Percentiles rank a stretch among this genome's conserved stretches.
Conservation (phyloP, 2,888 invertebrate species). For the Galeruca laticollis region DNA sequence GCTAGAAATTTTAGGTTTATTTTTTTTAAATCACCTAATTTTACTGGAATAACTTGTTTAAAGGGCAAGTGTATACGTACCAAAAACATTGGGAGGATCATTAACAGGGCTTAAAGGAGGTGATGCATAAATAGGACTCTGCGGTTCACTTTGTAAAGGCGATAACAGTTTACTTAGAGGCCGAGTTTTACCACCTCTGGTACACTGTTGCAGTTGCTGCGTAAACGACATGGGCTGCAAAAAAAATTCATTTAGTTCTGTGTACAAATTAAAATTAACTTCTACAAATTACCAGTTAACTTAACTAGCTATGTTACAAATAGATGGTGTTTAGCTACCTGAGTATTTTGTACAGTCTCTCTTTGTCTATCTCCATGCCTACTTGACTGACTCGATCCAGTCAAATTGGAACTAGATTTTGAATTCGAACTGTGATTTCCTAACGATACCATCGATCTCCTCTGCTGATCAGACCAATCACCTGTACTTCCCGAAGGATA, state of each 20-base stretch:
- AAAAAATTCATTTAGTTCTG: constrained; percentile 13
- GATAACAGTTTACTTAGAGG: constrained; percentile 74
- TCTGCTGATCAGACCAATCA: constrained; percentile 63
- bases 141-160: constrained; percentile 75
- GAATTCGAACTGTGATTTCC: constrained; percentile 82
- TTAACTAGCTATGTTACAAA: too few species aligned
- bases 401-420: constrained; percentile 83
- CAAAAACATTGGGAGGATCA: constrained; percentile 64
- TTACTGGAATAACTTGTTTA: too few species aligned
- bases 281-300: constrained; percentile 16
- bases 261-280: too few species aligned
- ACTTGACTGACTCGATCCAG: constrained; percentile 70
- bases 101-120: constrained; percentile 74
- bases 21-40: too few species aligned
- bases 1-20: too few species aligned
- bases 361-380: constrained; percentile 63
- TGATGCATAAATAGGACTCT: constrained; percentile 79
- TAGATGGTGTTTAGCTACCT: too few species aligned
- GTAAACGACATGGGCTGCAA: constrained; percentile 85
- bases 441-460: constrained; percentile 71
- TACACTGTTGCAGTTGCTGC: constrained; percentile 90
- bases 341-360: constrained; percentile 58
- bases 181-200: constrained; percentile 75
- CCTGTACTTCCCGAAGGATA: constrained; percentile 63
- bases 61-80: constrained; percentile 54